Percentiles rank a stretch among this genome's conserved stretches.
These are phyloP conservation scores for Chinchilla lanigera DNA, from an alignment of 2,113 vertebrate species.

Conservation along the genomic window DNA sequence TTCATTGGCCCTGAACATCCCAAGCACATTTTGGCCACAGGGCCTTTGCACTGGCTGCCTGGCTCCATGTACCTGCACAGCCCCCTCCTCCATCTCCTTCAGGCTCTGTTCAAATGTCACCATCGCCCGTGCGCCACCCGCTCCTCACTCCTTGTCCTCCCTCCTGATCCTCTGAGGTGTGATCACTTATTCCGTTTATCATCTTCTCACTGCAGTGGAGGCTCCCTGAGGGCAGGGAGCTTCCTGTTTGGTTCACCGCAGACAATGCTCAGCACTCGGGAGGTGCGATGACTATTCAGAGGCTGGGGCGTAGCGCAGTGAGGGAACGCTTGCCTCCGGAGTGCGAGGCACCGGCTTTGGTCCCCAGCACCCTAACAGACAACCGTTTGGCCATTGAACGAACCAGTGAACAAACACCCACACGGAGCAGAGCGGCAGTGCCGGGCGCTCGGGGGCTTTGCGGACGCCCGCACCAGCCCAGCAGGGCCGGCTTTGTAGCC, in stretches of 20 bases:
- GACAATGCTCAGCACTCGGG: not conserved
- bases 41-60: constrained; percentile 8
- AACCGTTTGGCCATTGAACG: not conserved
- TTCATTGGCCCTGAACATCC: not conserved
- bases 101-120: not conserved
- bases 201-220: not conserved
- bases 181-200: not conserved
- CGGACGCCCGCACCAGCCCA: fast-evolving
- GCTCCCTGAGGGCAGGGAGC: not conserved
- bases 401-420: not conserved
- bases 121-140: not conserved
- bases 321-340: not conserved
- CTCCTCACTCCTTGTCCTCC: not conserved
- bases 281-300: not conserved
- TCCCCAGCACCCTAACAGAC: not conserved
- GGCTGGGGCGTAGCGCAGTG: no score
- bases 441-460: fast-evolving
- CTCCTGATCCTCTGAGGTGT: not conserved
- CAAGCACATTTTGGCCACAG: not conserved
- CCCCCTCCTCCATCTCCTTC: not conserved
- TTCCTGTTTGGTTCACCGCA: not conserved
- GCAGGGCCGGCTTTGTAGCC: not conserved
- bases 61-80: not conserved
- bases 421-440: fast-evolving
- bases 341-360: not conserved